Conservation (phyloP, 2,113 vertebrate genomes). For the Onychostruthus taczanowskii region DNA sequence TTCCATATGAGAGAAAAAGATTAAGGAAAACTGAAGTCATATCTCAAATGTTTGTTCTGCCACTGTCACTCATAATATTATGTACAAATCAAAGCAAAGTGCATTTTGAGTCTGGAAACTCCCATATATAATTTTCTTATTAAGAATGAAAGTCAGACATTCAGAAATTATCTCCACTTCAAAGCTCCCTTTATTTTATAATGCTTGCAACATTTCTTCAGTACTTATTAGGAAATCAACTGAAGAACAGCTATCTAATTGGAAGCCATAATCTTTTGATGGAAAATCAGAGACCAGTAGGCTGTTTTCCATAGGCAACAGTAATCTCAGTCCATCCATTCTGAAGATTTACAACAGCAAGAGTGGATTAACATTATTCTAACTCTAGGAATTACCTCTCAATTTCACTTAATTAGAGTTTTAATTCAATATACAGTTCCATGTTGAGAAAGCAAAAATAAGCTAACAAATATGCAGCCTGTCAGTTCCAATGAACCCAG, state of each 20-base stretch:
- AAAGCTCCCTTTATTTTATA: conserved; percentile 28
- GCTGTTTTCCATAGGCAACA: conserved; percentile 10
- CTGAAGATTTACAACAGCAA: conserved; percentile 13
- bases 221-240: not conserved
- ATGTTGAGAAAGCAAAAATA: conserved; percentile 50
- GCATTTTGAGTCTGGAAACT: not conserved
- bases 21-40: not conserved
- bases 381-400: not conserved
- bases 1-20: not conserved
- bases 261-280: not conserved
- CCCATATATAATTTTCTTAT: not conserved
- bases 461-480: conserved; percentile 47
- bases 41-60: not conserved
- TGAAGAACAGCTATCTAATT: conserved; percentile 19
- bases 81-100: not conserved
- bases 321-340: conserved; percentile 3
- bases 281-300: conserved; percentile 38
- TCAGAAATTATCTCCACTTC: not conserved
- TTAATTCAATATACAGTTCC: conserved; percentile 13
- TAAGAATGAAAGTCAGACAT: not conserved
- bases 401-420: not conserved
- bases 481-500: conserved; percentile 26
- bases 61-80: not conserved
- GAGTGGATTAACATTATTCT: conserved; percentile 25
- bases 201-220: not conserved